Base-by-base conservation (phyloP, 2,797 vertebrate genomes). In the Eulemur albifrons region DNA sequence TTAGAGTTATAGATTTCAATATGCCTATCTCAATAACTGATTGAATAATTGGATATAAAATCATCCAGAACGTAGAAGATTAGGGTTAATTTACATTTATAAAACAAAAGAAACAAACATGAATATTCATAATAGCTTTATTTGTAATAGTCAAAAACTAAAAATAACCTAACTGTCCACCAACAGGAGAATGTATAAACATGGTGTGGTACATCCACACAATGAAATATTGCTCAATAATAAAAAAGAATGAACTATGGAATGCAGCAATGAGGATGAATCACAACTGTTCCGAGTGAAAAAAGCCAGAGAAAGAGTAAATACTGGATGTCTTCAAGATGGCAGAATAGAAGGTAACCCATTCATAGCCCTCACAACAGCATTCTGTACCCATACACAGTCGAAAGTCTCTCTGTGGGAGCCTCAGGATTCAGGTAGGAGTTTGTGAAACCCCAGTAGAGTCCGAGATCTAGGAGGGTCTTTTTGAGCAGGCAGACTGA, bases 211-310 rank as follows among this genome's bases (percentile, higher is more conserved):
- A 5, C 12, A 30, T 32, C 6, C 75, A 14, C 2, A 7, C 6
- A 14, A 48, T 1, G 50, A 10, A 20, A 48, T 2, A 45, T 0
- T 8, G 5, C 7, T 72, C 67, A 11, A 1, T 15, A 50, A 8
- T 25, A 18, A n/a, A 17, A 10, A 70, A 21, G 10, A 27, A n/a
- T 35, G 20, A 32, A 27, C 25, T 7, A 17, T 4, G 27, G 38
- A 15, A 1, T 15, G n/a, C 40, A 38, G 27, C 0, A 8, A 9
- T 0, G 7, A 48, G 1, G 5, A 35, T 7, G 11, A 48, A 23
- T 13, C 30, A 38, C 15, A 59, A 23, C 23, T 4, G 25, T 18
- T 23, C 67, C 45, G 15, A 27, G 18, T 7, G 8, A 40, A 57
- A 57, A 40, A 40, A 40, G 76, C 12, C 57, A 25, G 18, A 54